Conservation (phyloP, 2,888 invertebrate species). For the Marronus borbonicus region DNA sequence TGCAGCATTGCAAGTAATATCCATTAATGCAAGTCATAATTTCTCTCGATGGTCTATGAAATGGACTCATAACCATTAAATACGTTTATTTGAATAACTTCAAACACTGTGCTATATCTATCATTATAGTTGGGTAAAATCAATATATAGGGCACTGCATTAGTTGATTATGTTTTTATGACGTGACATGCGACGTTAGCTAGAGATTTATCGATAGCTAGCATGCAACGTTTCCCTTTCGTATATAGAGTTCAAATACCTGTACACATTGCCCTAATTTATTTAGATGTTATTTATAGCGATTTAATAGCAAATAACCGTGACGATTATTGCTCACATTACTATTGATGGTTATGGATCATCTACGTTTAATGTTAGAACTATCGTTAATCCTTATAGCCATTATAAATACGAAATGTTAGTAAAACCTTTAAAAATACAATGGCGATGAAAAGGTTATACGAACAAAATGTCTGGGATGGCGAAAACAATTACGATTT, state of each 20-base stretch:
- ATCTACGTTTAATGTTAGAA: neutral
- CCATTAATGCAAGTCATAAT: too few species aligned
- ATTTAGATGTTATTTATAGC: constrained; percentile 19
- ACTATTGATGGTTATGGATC: neutral
- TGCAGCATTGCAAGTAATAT: too few species aligned
- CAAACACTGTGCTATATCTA: neutral
- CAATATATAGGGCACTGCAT: constrained; percentile 37
- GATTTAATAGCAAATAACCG: neutral
- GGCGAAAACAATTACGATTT: constrained; percentile 45
- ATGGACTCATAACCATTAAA: too few species aligned
- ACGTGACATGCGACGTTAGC: constrained; percentile 28
- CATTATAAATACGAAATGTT: neutral
- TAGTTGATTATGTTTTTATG: constrained; percentile 44
- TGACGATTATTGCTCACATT: neutral
- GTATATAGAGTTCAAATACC: constrained; percentile 37
- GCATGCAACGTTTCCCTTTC: constrained; percentile 34
- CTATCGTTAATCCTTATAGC: neutral
- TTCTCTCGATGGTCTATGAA: too few species aligned
- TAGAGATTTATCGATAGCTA: constrained; percentile 36
- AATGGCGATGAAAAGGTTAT: constrained; percentile 32
- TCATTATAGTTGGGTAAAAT: constrained; percentile 31
- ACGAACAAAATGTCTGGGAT: constrained; percentile 14
- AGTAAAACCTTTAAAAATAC: constrained; percentile 21
- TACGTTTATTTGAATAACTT: too few species aligned
- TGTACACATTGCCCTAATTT: constrained; percentile 33